A percentile compares a stretch with the other conserved stretches of the same genome.
Evolutionary conservation across 2,113 vertebrate genomes (phyloP).

Genomic region (Piaya cayana): DNA sequence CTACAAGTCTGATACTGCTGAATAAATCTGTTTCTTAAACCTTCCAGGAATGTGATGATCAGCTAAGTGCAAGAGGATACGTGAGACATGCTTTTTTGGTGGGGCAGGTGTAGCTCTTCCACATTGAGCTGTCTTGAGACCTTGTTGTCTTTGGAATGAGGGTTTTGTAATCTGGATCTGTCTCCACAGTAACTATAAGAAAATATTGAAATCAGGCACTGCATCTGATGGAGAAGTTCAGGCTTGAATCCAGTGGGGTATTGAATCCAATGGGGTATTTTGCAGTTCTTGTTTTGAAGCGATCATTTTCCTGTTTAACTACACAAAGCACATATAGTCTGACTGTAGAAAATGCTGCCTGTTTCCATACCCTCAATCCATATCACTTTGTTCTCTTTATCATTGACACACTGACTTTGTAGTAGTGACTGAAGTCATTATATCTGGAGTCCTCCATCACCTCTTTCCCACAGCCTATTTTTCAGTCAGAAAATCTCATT

Average conservation of each 20-base stretch:
- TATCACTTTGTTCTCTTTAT: neutral
- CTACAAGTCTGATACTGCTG: neutral
- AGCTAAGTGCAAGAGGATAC: neutral
- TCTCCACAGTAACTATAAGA: neutral
- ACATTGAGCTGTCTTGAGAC: neutral
- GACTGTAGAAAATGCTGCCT: neutral
- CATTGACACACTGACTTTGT: neutral
- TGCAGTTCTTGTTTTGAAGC: neutral
- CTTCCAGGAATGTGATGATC: neutral
- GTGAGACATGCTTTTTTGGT: neutral
- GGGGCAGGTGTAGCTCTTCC: neutral
- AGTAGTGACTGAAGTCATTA: neutral
- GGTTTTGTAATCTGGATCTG: neutral
- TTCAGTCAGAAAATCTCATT: neutral
- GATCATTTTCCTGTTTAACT: neutral
- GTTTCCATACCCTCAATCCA: neutral
- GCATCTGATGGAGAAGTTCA: neutral
- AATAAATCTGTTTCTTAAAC: neutral
- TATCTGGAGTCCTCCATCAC: neutral
- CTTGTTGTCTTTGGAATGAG: neutral
- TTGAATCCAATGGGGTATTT: neutral
- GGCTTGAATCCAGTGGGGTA: neutral
- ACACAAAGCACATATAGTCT: neutral
- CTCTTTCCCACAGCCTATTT: neutral
- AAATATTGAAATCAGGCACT: neutral